Base-by-base conservation (phyloP, 1,140 invertebrate genomes). In the Melanaphis sacchari region DNA sequence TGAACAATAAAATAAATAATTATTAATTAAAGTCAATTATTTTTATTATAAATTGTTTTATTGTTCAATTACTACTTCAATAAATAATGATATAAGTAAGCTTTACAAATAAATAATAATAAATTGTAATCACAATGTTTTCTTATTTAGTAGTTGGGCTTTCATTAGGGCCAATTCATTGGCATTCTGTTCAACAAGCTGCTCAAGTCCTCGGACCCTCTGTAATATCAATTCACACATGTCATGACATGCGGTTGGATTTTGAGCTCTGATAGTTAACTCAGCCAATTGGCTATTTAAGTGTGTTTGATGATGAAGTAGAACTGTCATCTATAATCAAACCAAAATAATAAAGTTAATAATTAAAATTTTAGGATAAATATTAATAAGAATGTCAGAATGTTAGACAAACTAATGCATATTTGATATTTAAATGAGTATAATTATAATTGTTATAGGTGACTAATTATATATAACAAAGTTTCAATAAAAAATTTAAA, bases 161-260 rank as follows among this genome's bases (percentile, higher is more conserved):
- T 94, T 94, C 94, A 94, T 94, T 93, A 94, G 89, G 49, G 94
- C 94, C 31, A 94, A 88, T 91, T 94, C 94, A 26, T 81, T 93
- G 9, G 94, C 93, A 81, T 94, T 94, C n/a, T 93, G 38, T 59
- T 93, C 81, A 24, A 94, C 94, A 18, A 94, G 93, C 87, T 94
- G 66, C 66, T 94, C 94, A 22, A 94, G 91, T 38, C 93, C 94
- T 81, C 93, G 93, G 84, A 94, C 93, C 11, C 94, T 93, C 26
- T 94, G 94, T 36, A 94, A 52, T 66, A 94, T 94, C 36, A 92
- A 49, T 81, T 94, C 94, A 89, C 94, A 94, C 81, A 94, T 92
- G 59, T 94, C 94, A 85, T 94, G 94, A 54, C 94, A 94, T 36
- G 93, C 87, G 7, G 92, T 43, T 54, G 94, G 89, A 41, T 93